Evolutionary conservation across 2,113 vertebrate species (phyloP).

Genomic region (Nematolebias whitei): DNA sequence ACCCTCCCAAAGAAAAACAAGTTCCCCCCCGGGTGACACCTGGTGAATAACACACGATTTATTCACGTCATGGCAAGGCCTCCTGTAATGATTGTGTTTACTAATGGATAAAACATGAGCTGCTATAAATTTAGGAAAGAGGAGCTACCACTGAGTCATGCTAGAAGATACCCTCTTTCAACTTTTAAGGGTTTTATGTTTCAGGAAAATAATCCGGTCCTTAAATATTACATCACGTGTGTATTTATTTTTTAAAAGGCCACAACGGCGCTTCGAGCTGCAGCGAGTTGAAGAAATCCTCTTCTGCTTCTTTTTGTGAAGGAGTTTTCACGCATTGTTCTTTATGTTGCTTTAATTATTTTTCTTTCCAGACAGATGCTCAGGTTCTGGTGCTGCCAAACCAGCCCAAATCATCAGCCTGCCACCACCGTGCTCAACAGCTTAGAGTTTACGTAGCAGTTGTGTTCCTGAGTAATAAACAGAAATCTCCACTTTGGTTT

Average conservation of each 20-base stretch:
- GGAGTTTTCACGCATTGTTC: too few species aligned
- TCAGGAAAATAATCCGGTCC: not conserved
- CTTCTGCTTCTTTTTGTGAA: too few species aligned
- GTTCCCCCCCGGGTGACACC: conserved; percentile 11
- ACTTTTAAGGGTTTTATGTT: not conserved
- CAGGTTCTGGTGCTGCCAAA: too few species aligned
- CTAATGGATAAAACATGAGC: conserved; percentile 2
- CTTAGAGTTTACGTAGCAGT: too few species aligned
- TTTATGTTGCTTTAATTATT: too few species aligned
- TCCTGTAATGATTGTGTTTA: not conserved
- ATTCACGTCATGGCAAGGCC: not conserved
- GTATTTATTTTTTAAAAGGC: not conserved
- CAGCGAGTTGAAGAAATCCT: not conserved
- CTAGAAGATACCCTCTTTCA: not conserved
- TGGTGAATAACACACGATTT: conserved; percentile 17
- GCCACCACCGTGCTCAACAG: too few species aligned
- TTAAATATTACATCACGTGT: not conserved
- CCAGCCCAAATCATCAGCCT: too few species aligned
- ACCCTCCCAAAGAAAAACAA: conserved; percentile 9
- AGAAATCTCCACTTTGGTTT: too few species aligned
- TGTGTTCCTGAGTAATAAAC: too few species aligned
- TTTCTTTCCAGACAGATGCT: not conserved
- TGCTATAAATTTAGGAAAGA: not conserved
- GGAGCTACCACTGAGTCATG: not conserved
- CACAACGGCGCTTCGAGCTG: too few species aligned